Evolutionary conservation across 2,888 invertebrate genomes (phyloP).

Genomic region (Drosophila macrothrix): DNA sequence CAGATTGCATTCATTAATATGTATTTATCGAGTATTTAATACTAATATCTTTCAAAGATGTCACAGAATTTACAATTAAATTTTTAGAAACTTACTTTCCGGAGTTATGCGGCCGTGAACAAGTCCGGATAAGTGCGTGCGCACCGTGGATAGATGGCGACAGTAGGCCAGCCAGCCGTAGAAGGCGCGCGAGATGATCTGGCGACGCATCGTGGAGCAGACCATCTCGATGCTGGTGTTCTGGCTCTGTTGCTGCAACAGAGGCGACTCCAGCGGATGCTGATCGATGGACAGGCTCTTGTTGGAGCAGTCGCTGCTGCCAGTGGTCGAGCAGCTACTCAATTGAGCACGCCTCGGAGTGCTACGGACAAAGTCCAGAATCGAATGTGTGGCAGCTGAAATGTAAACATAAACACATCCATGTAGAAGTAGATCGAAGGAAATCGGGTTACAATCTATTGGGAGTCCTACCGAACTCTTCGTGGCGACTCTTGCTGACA

Average conservation of each 20-base stretch:
- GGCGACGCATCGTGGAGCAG: constrained; percentile 97
- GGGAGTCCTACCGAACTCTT: constrained; percentile 88
- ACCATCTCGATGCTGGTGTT: constrained; percentile 90
- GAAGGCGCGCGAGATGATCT: constrained; percentile 97
- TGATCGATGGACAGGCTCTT: constrained; percentile 86
- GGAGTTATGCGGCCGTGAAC: constrained; percentile 91
- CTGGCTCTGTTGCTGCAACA: constrained; percentile 84
- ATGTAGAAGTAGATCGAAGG: neutral
- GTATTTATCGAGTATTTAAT: constrained; percentile 11
- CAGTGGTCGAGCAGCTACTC: constrained; percentile 89
- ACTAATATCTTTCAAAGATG: neutral
- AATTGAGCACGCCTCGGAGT: constrained; percentile 85
- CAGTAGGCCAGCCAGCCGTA: constrained; percentile 98
- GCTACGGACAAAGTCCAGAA: constrained; percentile 87
- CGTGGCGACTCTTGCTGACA: constrained; percentile 90
- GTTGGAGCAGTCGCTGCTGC: constrained; percentile 89
- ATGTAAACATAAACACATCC: neutral
- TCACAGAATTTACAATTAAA: neutral
- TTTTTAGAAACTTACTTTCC: constrained; percentile 85
- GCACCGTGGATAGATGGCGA: constrained; percentile 95
- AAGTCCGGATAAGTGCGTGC: constrained; percentile 95
- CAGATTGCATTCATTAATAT: neutral
- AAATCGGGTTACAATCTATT: neutral
- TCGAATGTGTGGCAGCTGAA: constrained; percentile 89
- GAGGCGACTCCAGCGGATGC: constrained; percentile 79